Base-by-base conservation (phyloP, 30 jellyfish, hydroid and myxozoan genomes). In the Hydra vulgaris region DNA sequence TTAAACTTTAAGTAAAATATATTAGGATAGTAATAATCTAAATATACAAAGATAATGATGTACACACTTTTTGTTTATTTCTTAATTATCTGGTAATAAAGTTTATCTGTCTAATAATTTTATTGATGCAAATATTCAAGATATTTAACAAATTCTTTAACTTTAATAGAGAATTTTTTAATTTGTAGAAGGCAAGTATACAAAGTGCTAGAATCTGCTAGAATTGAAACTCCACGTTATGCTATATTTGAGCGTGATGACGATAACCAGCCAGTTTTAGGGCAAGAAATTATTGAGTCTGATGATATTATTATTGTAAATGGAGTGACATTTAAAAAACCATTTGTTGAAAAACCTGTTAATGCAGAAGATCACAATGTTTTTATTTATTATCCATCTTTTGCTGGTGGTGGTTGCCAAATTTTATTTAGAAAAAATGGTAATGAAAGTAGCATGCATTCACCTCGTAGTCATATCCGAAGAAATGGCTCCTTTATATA, bases 351-450 rank as follows among this genome's bases (percentile, higher is more conserved):
- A 73, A 92, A 92, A 74, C 99, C 99, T 23, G 90, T 92, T 79
- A 82, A 89, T 78, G 99, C 99, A 12, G 99, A 92, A 53, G 95
- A 92, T 74, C 99, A 87, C 70, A 85, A 79, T 54, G 84, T 92
- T 52, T 86, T 80, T 76, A 92, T 92, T 19, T 92, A 92, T 72
- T 92, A 86, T 79, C 98, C 96, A 0, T 78, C 83, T 18, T 72
- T 95, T 71, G 95, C 95, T 27, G 98, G 98, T 0, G 98, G 98
- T 7, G 98, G 98, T 25, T 87, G 98, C 72, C 98, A 92, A 75
- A 73, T 80, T 7, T 66, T 92, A 25, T 92, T 92, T 78, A 83
- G 98, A 25, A 92, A 92, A 73, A 86, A 86, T 18, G 98, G 98
- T 7, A 87, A 90, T 77, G 89, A 96, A 20, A 92, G 98, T 81